Base-by-base conservation (phyloP, 1,140 invertebrate genomes). In the Diploscapter pachys region DNA sequence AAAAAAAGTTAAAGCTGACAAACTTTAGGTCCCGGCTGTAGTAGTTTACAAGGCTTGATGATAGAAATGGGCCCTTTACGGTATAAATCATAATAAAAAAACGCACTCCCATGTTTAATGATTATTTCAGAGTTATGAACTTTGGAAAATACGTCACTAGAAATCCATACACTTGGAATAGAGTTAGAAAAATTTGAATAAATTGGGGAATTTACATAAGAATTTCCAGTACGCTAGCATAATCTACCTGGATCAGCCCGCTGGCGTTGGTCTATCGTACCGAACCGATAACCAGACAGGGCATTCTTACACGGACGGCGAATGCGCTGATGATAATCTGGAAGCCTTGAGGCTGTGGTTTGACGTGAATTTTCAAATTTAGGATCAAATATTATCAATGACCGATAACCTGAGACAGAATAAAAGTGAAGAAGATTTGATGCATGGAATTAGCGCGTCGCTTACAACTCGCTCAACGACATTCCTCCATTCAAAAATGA, bases 171-270 rank as follows among this genome's bases (percentile, higher is more conserved):
- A 83, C 86, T 69, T 89, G 89, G 89, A 89, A 89, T 78, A 83
- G 76, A 67, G 86, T 87, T 31, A 31, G 31, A 31, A 31, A 31
- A 31, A 31, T 31, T 31, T 31, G 31, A 31, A 31, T 31, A 31
- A 31, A 31, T 31, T 31, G 31, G 31, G 31, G 31, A 31, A 31
- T 31, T 31, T 31, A 31, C 31, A 31, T 31, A 31, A 31, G 31
- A 31, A 31, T 31, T 31, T 31, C 31, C 31, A 31, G 31, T 31
- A 31, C 73, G 91, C 92, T 55, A 94, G 93, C 84, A 92, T 95
- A 50, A 63, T 89, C 4, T 89, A 87, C 76, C 72, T 89, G 55
- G 89, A 89, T 76, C 84, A 88, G 4, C 89, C 89, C 66, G 88
- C 88, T 57, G 89, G 89, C 70, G 89, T 89, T 65, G 89, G 89